A percentile compares a stretch with the other conserved stretches of the same genome.
Evolutionary conservation across 2,888 invertebrate genomes (phyloP).

Genomic region (Rotaria magnacalcarata): DNA sequence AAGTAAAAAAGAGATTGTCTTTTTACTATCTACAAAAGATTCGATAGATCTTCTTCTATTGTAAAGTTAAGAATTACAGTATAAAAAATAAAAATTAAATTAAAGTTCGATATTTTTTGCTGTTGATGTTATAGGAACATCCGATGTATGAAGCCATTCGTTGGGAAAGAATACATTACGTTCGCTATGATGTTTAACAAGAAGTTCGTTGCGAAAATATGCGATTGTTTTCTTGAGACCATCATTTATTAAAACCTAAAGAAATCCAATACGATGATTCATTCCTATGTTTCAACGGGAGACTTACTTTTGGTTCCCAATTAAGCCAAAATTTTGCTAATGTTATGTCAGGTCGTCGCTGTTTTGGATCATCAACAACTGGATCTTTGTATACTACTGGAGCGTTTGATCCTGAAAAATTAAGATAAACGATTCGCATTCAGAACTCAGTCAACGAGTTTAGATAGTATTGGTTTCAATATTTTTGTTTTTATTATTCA

Average conservation of each 20-base stretch:
- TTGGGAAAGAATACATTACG: constrained; percentile 27
- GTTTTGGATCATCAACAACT: constrained; percentile 90
- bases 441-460: no score
- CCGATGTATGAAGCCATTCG: not conserved
- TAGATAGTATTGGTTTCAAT: no score
- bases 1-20: not conserved
- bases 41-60: no score
- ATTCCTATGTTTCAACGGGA: no score
- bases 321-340: constrained; percentile 76
- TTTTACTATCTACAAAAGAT: no score
- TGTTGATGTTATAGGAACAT: not conserved
- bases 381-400: constrained; percentile 76
- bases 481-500: no score
- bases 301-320: constrained; percentile 80
- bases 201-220: constrained; percentile 85
- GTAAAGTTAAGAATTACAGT: not conserved
- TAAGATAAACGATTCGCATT: no score
- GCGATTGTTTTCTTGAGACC: constrained; percentile 85
- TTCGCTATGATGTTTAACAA: constrained; percentile 34
- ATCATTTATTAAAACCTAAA: constrained; percentile 56
- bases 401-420: constrained; percentile 73
- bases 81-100: not conserved
- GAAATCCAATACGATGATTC: no score
- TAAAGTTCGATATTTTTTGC: not conserved
- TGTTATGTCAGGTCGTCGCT: constrained; percentile 84